Evolutionary conservation across 2,888 invertebrate species (phyloP), one percentile per base, ranked within the genome.

Genomic region (Lasioglossum morio): DNA sequence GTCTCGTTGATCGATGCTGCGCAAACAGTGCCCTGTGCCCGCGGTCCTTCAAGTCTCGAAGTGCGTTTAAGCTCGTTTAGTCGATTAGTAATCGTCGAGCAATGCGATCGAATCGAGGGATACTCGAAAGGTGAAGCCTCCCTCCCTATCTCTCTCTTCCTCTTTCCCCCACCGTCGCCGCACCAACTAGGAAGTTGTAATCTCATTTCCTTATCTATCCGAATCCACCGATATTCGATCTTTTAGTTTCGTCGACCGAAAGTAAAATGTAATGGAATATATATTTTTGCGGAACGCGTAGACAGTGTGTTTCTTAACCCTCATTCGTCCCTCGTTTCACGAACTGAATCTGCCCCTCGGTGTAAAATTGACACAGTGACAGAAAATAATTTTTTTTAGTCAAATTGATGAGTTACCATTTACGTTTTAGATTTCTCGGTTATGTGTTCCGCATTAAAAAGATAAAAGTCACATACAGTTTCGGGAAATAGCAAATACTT

Each of bases 61-160:
- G 94, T 94, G 93, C 93, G 92, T 94, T 94, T 90, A 91, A 94
- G 94, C 94, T 94, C 92, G 93, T 94, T 94, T 94, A 92, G 91
- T 92, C 93, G 92, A 94, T 94, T 94, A 94, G 93, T 89, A 88
- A 93, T 91, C 91, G 87, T 89, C 91, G 88, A 92, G 87, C 84
- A 79, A 84, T 82, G 70, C 79, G 83, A 85, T 81, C 83, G 81
- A 88, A 81, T 78, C 81, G 75, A 86, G 82, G 84, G 81, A 85
- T 82, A 81, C 84, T 88, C 81, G 91, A 85, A 88, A 89, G 86
- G 79, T 83, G 63, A 53, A 74, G 75, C 74, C 85, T 12, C 60
- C 4, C 14, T 27, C 10, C 1, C 27, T 30, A 4, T 16, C 60
- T 27, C 60, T 27, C 60, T 27, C 27, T 27, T 3, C 10, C 27